Evolutionary conservation across 2,888 invertebrate genomes (phyloP).

Genomic region (Melieria crassipennis): DNA sequence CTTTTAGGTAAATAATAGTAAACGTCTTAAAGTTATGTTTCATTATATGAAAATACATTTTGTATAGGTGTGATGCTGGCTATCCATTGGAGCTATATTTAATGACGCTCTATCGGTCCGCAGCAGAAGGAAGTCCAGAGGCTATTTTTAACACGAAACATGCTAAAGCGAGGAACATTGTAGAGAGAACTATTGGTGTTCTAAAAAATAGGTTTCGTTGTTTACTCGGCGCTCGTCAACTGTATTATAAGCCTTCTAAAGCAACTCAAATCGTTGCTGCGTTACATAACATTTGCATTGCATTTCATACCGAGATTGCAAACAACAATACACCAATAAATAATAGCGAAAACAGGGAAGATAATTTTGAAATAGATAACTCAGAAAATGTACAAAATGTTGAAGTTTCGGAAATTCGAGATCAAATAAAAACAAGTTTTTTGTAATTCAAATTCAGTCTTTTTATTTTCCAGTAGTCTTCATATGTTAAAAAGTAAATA

Average conservation of each 20-base stretch:
- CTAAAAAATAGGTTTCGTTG: constrained; percentile 4
- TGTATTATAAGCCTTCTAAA: background rate
- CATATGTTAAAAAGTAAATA: no score
- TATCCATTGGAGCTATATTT: background rate
- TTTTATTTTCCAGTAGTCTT: no score
- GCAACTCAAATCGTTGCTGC: background rate
- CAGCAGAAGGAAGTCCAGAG: background rate
- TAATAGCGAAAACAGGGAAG: constrained; percentile 13
- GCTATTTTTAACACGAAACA: background rate
- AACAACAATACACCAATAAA: background rate
- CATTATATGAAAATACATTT: background rate
- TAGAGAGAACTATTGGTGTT: constrained; percentile 2
- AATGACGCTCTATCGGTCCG: background rate
- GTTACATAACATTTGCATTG: background rate
- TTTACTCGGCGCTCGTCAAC: constrained; percentile 1
- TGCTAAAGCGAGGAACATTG: background rate
- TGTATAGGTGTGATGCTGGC: background rate
- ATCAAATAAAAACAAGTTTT: no score
- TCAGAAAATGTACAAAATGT: background rate
- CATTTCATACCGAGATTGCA: background rate
- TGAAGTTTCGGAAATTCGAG: no score
- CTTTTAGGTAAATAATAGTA: no score
- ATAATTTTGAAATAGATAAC: background rate
- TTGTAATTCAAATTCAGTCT: no score
- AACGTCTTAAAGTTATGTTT: no score